Base-by-base conservation (phyloP, 2,888 invertebrate species). In the Harpagoxenus sublaevis region DNA sequence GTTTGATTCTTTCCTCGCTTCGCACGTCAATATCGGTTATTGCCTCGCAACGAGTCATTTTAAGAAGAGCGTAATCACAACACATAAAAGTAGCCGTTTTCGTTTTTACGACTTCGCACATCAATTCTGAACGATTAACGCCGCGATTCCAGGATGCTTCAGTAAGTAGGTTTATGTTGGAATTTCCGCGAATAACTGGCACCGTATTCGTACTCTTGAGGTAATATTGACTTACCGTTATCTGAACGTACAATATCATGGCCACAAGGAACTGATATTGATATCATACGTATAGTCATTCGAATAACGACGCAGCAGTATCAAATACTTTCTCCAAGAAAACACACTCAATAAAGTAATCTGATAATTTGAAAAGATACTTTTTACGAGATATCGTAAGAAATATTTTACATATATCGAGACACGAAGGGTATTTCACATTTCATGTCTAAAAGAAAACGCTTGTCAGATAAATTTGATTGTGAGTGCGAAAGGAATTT, bases 201-300 rank as follows among this genome's bases (percentile, higher is more conserved):
- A 31, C 63, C 35, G 70, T 55, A 71, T 85, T 77, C 77, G 70
- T 55, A 45, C 73, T 57, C 51, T 71, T 73, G 55, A 78, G 45
- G 55, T 57, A 78, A 84, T 78, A 79, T 86, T 86, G 78, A 79
- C 79, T 84, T 79, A 86, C 78, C 84, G 84, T 68, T 84, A 85
- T 55, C 39, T 65, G 62, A 74, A 57, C 55, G 75, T 77, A 65
- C 66, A 74, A 71, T 73, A 83, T 73, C 65, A 60, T 31, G 63
- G 66, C 23, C 65, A 68, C 68, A 45, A 39, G 39, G 12, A 75
- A 68, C n/a, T 63, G 48, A 77, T 77, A 79, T 79, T 48, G 48
- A 18, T 28, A 48, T 39, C 28, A 57, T 18, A 10, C 4, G 23
- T 55, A 31, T 3, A 31, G 31, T 77, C 18, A 42, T 35, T 74